Base-by-base conservation (phyloP, 2,888 invertebrate species). In the Pseudanteris insignis region DNA sequence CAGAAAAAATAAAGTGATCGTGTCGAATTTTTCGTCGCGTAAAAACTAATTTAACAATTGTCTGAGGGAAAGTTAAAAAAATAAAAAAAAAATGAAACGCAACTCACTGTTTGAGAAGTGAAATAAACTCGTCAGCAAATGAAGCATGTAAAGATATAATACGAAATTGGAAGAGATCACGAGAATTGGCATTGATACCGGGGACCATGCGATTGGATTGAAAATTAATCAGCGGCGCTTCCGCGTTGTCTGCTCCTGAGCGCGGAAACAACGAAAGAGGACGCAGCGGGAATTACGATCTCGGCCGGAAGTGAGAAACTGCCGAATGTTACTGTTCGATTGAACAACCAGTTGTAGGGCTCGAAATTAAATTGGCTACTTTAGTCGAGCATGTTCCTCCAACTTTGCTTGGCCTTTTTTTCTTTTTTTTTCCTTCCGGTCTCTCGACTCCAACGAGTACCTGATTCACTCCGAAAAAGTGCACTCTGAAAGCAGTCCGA, bases 181-280 rank as follows among this genome's bases (percentile, higher is more conserved):
- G 54, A 50, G 43, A 48, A 54, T 50, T 44, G 54, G 46, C 40
- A 40, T 11, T 50, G 46, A 59, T 61, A 60, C 25, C 30, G 10
- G 32, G 21, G 38, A 32, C 24, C 34, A 24, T 40, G 44, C 34
- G 61, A 55, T 61, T 61, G 61, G 54, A 60, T 61, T 54, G 61
- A 50, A 61, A 61, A 61, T 55, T 61, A 61, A 61, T 55, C 50
- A 61, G 61, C 43, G 13, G 34, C 40, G 43, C 24, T 59, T 59
- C 51, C 32, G 13, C 48, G 43, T 44, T 43, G 50, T 50, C 58
- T 50, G 50, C 28, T 46, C 13, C 26, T 10, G 2, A 33, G 41
- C 34, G 38, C 44, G 36, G 29, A 48, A 47, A 47, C 48, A 48
- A 37, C 53, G 43, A 36, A n/a, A 43, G 13, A 41, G 47, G 36